Evolutionary conservation across 2,113 vertebrate genomes (phyloP).

Genomic region (Zootoca vivipara): DNA sequence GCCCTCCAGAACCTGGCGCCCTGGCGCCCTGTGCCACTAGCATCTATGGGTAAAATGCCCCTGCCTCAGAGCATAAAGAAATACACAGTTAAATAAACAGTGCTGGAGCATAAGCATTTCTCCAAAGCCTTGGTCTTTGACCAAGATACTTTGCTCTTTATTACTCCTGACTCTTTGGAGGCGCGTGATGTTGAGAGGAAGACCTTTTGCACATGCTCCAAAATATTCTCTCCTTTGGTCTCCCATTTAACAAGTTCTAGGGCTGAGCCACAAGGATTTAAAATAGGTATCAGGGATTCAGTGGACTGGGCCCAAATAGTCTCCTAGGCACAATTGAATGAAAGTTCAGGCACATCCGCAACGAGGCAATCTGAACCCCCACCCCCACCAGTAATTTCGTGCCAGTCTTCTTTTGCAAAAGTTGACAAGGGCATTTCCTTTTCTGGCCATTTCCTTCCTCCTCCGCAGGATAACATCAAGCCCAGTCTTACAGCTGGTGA

Average conservation of each 20-base stretch:
- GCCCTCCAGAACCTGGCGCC: too few relatives aligned
- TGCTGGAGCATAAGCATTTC: neutral
- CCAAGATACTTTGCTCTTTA: neutral
- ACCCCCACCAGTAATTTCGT: neutral
- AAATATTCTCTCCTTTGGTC: too few relatives aligned
- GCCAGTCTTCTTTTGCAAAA: neutral
- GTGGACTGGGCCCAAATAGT: neutral
- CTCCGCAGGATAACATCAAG: neutral
- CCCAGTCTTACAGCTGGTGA: neutral
- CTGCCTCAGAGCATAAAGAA: too few relatives aligned
- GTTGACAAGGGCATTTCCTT: slow-evolving; percentile 15
- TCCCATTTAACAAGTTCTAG: neutral
- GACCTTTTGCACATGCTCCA: neutral
- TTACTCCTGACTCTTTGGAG: neutral
- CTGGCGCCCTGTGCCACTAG: too few relatives aligned
- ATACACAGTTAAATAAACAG: too few relatives aligned
- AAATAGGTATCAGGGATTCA: neutral
- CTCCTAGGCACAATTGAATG: neutral
- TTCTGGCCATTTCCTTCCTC: slow-evolving; percentile 18
- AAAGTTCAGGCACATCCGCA: neutral
- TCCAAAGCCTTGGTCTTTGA: neutral
- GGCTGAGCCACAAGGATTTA: neutral
- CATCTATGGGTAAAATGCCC: too few relatives aligned
- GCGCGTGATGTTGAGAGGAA: neutral
- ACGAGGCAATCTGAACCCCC: neutral